phyloP scores from a whole-genome alignment of 2,113 vertebrate genomes.

The Blennius ocellaris region DNA sequence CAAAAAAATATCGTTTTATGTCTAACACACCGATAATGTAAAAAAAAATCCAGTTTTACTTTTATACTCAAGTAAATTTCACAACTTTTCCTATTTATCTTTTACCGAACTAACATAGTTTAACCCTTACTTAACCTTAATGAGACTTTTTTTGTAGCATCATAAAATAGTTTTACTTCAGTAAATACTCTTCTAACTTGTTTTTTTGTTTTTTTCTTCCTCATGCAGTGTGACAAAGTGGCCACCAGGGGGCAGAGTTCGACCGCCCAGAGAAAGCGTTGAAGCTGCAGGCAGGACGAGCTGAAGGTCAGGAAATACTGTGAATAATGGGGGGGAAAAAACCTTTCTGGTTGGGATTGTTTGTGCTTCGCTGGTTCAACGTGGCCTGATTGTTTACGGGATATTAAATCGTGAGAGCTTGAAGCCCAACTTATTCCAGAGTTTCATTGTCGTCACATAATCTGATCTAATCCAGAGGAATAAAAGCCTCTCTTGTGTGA shows the following conservation, averaged over 20 bases:
- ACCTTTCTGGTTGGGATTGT: background rate
- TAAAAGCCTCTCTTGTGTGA: conserved; percentile 4
- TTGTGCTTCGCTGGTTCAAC: background rate
- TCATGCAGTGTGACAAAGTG: background rate
- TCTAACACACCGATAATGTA: too few relatives aligned
- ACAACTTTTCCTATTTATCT: too few relatives aligned
- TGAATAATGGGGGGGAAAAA: conserved; percentile 3
- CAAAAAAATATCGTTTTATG: too few relatives aligned
- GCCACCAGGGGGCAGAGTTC: conserved; percentile 60
- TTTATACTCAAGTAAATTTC: too few relatives aligned
- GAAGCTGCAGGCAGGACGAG: background rate
- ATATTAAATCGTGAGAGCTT: too few relatives aligned
- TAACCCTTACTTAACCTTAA: too few relatives aligned
- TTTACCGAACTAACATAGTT: too few relatives aligned
- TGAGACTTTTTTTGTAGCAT: too few relatives aligned
- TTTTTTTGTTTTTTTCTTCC: too few relatives aligned
- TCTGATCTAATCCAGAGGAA: conserved; percentile 31
- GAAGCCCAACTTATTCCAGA: too few relatives aligned
- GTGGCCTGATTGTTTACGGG: too few relatives aligned
- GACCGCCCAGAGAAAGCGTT: background rate
- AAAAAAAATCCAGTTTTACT: too few relatives aligned
- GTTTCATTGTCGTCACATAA: conserved; percentile 16
- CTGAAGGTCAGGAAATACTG: background rate
- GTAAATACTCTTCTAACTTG: background rate
- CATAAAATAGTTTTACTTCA: background rate